Conservation (phyloP, 1,140 invertebrate genomes). For the Sitodiplosis mosellana region DNA sequence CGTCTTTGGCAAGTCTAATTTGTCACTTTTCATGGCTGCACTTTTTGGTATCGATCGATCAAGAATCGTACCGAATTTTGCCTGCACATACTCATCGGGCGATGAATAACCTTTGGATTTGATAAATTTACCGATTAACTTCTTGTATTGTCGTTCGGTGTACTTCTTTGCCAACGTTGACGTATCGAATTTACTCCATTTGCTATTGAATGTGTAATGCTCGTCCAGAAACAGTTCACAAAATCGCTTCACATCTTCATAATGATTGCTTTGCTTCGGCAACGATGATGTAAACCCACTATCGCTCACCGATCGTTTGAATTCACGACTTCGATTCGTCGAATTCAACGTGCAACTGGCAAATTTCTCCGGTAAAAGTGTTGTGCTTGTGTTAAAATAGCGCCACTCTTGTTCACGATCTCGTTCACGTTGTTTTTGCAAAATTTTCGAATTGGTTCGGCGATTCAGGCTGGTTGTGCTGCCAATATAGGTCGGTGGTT, state of each 20-base stretch:
- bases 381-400: too few species aligned
- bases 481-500: too few species aligned
- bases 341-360: too few species aligned
- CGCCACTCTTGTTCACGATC: too few species aligned
- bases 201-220: not conserved
- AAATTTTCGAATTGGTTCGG: too few species aligned
- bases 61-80: conserved; percentile 12
- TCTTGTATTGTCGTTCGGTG: conserved; percentile 11
- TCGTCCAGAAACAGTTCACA: not conserved
- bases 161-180: not conserved
- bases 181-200: not conserved
- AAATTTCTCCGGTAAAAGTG: too few species aligned
- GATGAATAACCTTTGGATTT: conserved; percentile 9
- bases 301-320: too few species aligned
- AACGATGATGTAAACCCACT: too few species aligned
- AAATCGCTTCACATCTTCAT: not conserved
- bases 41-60: not conserved
- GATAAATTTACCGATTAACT: conserved; percentile 13
- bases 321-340: too few species aligned
- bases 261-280: not conserved
- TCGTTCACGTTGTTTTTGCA: too few species aligned
- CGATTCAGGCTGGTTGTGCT: too few species aligned
- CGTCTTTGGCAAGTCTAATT: not conserved
- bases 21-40: not conserved
- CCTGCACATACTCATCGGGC: conserved; percentile 12